phyloP scores from a whole-genome alignment of 2,888 invertebrate species.

The Rhimphoctona megacephalus region DNA sequence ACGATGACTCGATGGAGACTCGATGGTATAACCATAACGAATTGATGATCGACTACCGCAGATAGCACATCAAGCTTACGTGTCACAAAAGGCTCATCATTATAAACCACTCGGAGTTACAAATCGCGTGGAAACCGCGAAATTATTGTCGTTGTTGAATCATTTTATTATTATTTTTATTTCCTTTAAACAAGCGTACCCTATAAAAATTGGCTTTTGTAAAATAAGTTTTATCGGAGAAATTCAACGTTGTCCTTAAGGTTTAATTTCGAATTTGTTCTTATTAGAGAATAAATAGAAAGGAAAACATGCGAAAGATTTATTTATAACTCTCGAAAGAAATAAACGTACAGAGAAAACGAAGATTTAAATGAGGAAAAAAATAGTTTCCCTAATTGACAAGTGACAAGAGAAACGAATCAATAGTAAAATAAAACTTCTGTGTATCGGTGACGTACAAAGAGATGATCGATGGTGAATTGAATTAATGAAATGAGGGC shows the following conservation, averaged over 20 bases:
- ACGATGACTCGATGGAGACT: conserved; percentile 58
- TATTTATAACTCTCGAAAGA: not conserved
- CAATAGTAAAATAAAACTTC: not conserved
- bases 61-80: conserved; percentile 18
- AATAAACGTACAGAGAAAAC: not conserved
- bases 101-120: conserved; percentile 27
- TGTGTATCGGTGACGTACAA: not conserved
- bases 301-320: not conserved
- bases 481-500: conserved; percentile 31
- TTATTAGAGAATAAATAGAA: not conserved
- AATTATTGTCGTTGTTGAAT: conserved; percentile 25
- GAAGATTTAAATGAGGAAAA: not conserved
- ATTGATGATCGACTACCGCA: conserved; percentile 44
- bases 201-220: too few species aligned
- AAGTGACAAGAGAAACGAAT: not conserved
- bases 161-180: not conserved
- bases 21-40: conserved; percentile 31
- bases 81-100: conserved; percentile 25
- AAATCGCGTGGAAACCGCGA: conserved; percentile 30
- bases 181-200: too few species aligned
- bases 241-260: too few species aligned
- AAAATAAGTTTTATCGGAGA: too few species aligned
- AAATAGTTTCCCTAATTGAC: not conserved
- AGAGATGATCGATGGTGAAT: conserved; percentile 41
- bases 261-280: not conserved